These are phyloP conservation scores for Peromyscus eremicus DNA, from an alignment of 2,797 vertebrate genomes.

Conservation along the genomic window DNA sequence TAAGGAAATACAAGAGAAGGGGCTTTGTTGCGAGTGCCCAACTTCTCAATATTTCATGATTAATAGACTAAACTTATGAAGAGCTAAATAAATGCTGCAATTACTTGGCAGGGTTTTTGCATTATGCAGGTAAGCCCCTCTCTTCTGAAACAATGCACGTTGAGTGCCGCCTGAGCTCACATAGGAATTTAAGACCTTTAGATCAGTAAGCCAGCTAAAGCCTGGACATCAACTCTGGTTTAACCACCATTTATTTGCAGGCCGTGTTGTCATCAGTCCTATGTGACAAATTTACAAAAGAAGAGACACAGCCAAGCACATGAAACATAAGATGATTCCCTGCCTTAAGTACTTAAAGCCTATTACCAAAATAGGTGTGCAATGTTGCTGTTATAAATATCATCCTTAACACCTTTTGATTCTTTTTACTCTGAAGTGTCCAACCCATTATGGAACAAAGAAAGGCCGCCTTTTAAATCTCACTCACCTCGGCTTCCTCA, in stretches of 20 bases:
- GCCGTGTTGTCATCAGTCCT: conserved; percentile 60
- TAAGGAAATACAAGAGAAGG: not conserved
- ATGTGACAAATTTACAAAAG: conserved; percentile 79
- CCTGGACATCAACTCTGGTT: conserved; percentile 53
- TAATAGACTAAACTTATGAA: conserved; percentile 3
- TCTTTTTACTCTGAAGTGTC: conserved; percentile 85
- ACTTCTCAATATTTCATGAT: conserved; percentile 57
- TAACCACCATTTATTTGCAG: conserved; percentile 69
- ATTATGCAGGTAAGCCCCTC: not conserved
- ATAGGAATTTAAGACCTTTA: conserved; percentile 61
- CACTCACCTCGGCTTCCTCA: conserved; percentile 80
- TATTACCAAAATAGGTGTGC: conserved; percentile 86
- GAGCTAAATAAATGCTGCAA: conserved; percentile 6
- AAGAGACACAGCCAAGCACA: conserved; percentile 50
- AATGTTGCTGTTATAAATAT: conserved; percentile 80
- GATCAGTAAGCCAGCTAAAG: conserved; percentile 57
- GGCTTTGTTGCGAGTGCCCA: not conserved
- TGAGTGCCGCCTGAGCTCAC: not conserved
- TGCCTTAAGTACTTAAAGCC: conserved; percentile 86
- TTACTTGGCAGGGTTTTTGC: conserved; percentile 22
- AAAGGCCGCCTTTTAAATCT: conserved; percentile 88
- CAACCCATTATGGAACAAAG: conserved; percentile 88
- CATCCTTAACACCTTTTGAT: conserved; percentile 85
- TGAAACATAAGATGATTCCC: conserved; percentile 85
- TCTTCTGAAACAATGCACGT: conserved; percentile 23